Evolutionary conservation across 2,888 invertebrate species (phyloP).

Genomic region (Conops quadrifasciatus): DNA sequence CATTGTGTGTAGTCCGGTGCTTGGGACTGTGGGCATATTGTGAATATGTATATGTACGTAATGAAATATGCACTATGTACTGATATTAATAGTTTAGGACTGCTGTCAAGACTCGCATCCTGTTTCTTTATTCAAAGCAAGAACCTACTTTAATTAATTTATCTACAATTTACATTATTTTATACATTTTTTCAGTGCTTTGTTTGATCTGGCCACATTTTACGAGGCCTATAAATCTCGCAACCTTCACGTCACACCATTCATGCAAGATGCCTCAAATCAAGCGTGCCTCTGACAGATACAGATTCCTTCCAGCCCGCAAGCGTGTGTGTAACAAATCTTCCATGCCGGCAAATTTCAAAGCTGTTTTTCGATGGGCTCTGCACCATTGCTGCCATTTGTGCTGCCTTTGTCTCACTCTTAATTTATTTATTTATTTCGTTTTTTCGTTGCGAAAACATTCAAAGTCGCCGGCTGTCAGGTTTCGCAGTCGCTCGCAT

Average conservation of each 20-base stretch:
- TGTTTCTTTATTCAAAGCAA: too few species aligned
- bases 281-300: constrained; percentile 24
- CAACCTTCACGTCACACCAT: constrained; percentile 1
- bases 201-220: background rate
- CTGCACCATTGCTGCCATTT: constrained; percentile 49
- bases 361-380: constrained; percentile 50
- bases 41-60: too few species aligned
- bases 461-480: constrained; percentile 63
- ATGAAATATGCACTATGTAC: too few species aligned
- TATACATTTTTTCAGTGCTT: too few species aligned
- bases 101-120: too few species aligned
- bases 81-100: too few species aligned
- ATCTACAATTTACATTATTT: too few species aligned
- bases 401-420: constrained; percentile 37
- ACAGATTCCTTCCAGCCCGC: constrained; percentile 19
- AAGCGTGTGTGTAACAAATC: constrained; percentile 27
- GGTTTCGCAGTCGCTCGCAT: constrained; percentile 53
- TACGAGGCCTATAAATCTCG: background rate
- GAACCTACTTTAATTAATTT: too few species aligned
- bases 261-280: constrained; percentile 22
- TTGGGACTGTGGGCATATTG: too few species aligned
- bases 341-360: constrained; percentile 48
- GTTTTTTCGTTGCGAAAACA: constrained; percentile 47
- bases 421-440: constrained; percentile 28
- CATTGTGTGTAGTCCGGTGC: too few species aligned